phyloP scores from a whole-genome alignment of 2,888 invertebrate species.

The Parelbella ahira region DNA sequence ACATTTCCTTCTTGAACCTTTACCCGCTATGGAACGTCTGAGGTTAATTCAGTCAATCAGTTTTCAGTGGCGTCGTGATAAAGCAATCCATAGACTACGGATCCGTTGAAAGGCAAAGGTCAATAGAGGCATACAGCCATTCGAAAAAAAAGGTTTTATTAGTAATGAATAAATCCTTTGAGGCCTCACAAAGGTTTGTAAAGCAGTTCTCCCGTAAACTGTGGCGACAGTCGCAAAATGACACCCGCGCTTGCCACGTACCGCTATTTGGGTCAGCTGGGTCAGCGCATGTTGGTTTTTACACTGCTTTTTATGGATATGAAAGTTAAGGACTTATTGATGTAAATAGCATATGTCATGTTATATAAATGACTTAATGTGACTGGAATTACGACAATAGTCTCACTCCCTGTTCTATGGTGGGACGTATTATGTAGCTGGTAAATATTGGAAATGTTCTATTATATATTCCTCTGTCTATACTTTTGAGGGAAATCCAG shows the following conservation, averaged over 20 bases:
- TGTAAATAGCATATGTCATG: background rate
- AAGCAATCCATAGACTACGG: background rate
- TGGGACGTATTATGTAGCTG: too few relatives aligned
- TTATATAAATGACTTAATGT: too few relatives aligned
- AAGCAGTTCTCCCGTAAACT: constrained; percentile 36
- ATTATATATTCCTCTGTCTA: too few relatives aligned
- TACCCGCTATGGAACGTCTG: background rate
- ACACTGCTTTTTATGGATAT: too few relatives aligned
- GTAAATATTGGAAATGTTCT: too few relatives aligned
- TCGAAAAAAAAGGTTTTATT: constrained; percentile 6
- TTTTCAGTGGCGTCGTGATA: background rate
- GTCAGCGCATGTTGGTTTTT: constrained; percentile 26
- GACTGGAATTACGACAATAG: too few relatives aligned
- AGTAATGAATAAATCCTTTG: constrained; percentile 15
- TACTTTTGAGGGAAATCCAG: too few relatives aligned
- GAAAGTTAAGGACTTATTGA: too few relatives aligned
- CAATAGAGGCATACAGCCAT: constrained; percentile 8
- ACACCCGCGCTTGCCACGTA: constrained; percentile 39
- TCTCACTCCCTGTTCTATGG: too few relatives aligned
- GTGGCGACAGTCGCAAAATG: constrained; percentile 34
- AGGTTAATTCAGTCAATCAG: constrained; percentile 12
- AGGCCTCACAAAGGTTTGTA: constrained; percentile 11
- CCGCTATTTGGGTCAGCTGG: constrained; percentile 58
- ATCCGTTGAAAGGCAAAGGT: constrained; percentile 2
- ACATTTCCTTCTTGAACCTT: constrained; percentile 6